A percentile compares a stretch with the other conserved stretches of the same genome.
Conservation (phyloP, 2,113 vertebrate genomes). For the Promerops cafer region DNA sequence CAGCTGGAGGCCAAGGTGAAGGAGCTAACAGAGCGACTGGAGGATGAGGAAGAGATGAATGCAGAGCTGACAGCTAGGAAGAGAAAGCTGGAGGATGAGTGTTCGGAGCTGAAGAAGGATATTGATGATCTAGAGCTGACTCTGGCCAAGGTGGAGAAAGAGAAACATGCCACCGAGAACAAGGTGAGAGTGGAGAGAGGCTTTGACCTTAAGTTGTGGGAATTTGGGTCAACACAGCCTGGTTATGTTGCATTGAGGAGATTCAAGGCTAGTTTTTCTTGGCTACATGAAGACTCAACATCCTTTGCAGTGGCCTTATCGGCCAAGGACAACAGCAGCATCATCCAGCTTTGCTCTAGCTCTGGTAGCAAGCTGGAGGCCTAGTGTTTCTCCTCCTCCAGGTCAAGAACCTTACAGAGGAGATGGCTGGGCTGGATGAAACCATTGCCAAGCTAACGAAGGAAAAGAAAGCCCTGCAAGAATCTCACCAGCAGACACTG, state of each 20-base stretch:
- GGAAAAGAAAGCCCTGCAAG: conserved; percentile 91
- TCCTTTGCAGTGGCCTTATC: not conserved
- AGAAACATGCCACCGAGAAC: not conserved
- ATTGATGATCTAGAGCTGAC: conserved; percentile 83
- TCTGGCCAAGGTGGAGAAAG: conserved; percentile 77
- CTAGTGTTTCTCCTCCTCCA: not conserved
- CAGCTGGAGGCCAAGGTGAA: conserved; percentile 87
- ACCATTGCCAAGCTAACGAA: conserved; percentile 87
- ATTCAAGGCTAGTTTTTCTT: not conserved
- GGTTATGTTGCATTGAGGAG: not conserved
- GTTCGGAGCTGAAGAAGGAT: conserved; percentile 80
- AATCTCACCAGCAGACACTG: conserved; percentile 90
- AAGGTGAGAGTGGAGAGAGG: not conserved
- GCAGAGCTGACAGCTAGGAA: conserved; percentile 91
- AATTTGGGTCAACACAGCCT: not conserved
- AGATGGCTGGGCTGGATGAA: conserved; percentile 80
- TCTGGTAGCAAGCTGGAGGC: not conserved
- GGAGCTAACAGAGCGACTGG: conserved; percentile 81
- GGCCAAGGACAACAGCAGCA: rapidly evolving
- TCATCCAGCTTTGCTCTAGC: not conserved
- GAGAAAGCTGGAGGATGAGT: conserved; percentile 87
- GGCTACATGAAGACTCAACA: not conserved
- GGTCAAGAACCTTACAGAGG: conserved; percentile 8
- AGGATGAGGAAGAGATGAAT: conserved; percentile 90
- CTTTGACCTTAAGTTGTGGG: not conserved